Evolutionary conservation across 35 echinoderm and acorn worm species (phyloP).

Genomic region (Amphiura filiformis): DNA sequence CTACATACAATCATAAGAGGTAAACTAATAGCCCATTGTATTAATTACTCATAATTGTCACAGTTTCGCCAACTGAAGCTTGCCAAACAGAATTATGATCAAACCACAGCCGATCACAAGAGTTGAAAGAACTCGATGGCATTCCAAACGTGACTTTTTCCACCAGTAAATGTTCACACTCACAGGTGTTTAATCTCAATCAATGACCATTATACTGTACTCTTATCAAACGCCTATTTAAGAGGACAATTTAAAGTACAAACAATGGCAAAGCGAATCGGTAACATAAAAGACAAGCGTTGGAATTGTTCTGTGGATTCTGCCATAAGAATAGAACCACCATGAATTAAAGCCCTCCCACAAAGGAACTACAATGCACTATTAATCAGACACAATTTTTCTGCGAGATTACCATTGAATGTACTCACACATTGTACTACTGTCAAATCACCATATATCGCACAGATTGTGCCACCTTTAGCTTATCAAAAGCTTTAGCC

Average conservation of each 20-base stretch:
- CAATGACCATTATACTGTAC: background rate
- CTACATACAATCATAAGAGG: too few species aligned
- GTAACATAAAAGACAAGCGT: constrained; percentile 12
- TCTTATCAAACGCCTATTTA: constrained; percentile 1
- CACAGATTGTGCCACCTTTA: background rate
- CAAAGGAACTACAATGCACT: background rate
- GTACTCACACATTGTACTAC: background rate
- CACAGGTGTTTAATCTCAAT: constrained; percentile 2
- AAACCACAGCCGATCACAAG: too few species aligned
- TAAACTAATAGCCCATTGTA: too few species aligned
- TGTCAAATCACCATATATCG: background rate
- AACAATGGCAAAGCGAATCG: background rate
- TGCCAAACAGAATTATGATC: too few species aligned
- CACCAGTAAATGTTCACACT: background rate
- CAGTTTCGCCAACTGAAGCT: too few species aligned
- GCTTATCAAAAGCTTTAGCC: background rate
- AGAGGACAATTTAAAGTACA: background rate
- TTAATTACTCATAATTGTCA: too few species aligned
- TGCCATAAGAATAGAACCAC: background rate
- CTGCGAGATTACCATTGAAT: background rate
- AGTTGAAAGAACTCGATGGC: too few species aligned
- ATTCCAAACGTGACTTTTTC: background rate
- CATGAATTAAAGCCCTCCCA: background rate
- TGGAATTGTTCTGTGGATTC: background rate
- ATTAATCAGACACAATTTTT: background rate